Evolutionary conservation across 2,797 vertebrate genomes (phyloP).

Genomic region (Petrocephalus schoutedeni): DNA sequence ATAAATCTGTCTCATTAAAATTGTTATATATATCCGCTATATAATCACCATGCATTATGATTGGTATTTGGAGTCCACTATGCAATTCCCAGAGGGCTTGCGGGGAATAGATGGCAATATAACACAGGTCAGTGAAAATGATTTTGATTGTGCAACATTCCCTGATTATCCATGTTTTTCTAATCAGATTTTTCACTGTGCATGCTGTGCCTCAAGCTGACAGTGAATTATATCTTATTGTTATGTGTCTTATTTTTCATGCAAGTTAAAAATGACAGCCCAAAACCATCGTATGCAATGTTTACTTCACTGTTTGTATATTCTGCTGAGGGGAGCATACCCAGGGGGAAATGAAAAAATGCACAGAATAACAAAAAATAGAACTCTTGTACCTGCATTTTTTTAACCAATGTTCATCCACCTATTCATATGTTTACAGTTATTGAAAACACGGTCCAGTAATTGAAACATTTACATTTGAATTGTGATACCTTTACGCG

Average conservation of each 20-base stretch:
- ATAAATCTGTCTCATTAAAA: background rate
- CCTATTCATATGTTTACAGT: background rate
- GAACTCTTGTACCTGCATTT: background rate
- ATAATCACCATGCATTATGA: background rate
- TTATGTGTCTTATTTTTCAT: background rate
- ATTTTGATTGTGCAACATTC: background rate
- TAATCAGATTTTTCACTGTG: background rate
- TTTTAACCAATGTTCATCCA: background rate
- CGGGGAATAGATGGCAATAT: background rate
- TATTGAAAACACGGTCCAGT: background rate
- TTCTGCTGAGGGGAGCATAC: background rate
- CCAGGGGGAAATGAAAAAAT: background rate
- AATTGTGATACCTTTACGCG: background rate
- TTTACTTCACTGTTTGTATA: background rate
- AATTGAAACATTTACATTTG: background rate
- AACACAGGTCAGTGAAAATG: background rate
- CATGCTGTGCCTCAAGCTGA: background rate
- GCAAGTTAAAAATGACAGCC: background rate
- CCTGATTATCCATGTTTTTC: conserved; percentile 8
- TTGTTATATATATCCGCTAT: background rate
- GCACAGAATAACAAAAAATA: background rate
- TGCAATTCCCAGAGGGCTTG: background rate
- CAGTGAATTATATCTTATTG: background rate
- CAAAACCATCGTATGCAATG: background rate
- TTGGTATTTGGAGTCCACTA: background rate